These are phyloP conservation scores for Calyptomena viridis DNA, from an alignment of 2,113 vertebrate species.

Conservation along the genomic window DNA sequence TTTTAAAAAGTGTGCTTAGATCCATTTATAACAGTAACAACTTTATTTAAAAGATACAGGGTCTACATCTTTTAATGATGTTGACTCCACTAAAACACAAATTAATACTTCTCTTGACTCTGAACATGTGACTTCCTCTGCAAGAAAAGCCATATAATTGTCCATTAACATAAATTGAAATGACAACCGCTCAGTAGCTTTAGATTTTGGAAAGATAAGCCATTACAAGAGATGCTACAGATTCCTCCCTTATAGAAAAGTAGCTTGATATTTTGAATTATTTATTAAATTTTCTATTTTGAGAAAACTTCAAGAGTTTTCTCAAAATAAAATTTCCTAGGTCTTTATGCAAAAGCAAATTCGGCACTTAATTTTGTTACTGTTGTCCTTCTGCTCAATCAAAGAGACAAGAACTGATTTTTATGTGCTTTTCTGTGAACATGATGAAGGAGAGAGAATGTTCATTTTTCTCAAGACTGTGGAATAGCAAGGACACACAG, in stretches of 20 bases:
- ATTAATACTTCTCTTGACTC: background rate
- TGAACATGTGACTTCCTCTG: background rate
- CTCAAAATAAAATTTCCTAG: background rate
- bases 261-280: background rate
- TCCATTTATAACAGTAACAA: background rate
- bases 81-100: background rate
- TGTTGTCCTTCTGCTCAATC: background rate
- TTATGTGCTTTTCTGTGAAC: background rate
- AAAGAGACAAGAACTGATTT: background rate
- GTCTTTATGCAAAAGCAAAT: background rate
- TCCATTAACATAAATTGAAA: background rate
- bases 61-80: background rate
- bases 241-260: background rate
- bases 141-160: background rate
- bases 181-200: background rate
- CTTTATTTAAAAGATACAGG: background rate
- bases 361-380: background rate
- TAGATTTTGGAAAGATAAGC: background rate
- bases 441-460: background rate
- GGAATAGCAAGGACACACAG: background rate
- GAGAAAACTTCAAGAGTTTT: background rate
- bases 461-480: background rate
- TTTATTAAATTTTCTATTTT: background rate
- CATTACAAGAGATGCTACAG: background rate
- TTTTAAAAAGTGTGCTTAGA: background rate